phyloP scores from a whole-genome alignment of 2,888 invertebrate species.

The Smittia aterrima region DNA sequence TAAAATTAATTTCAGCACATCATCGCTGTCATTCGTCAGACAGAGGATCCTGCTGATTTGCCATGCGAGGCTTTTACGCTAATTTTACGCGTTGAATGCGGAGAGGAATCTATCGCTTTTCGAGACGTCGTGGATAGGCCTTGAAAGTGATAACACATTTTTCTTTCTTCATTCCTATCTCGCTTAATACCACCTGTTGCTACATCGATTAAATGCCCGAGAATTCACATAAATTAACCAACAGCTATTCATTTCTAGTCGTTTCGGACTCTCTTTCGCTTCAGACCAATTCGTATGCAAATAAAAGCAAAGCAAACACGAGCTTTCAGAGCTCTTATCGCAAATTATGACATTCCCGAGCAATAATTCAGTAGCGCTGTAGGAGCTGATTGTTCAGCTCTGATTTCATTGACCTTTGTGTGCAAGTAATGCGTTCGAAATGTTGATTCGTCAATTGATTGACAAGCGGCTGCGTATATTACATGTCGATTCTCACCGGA shows the following conservation, averaged over 20 bases:
- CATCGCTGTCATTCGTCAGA: slow-evolving; percentile 6
- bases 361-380: too few relatives aligned
- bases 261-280: too few relatives aligned
- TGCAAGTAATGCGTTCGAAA: background rate
- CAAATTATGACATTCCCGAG: background rate
- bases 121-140: background rate
- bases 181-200: background rate
- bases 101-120: background rate
- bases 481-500: background rate
- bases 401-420: background rate
- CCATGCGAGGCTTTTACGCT: background rate
- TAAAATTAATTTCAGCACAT: slow-evolving; percentile 35
- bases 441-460: background rate
- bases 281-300: background rate
- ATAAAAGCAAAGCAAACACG: background rate
- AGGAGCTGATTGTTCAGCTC: background rate
- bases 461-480: background rate
- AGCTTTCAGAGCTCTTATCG: background rate
- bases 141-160: slow-evolving; percentile 31
- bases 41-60: background rate
- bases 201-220: background rate
- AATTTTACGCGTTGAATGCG: background rate
- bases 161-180: background rate
- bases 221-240: background rate
- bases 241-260: background rate